Conservation (phyloP, 1,140 invertebrate genomes). For the Rhagoletis zephyria region DNA sequence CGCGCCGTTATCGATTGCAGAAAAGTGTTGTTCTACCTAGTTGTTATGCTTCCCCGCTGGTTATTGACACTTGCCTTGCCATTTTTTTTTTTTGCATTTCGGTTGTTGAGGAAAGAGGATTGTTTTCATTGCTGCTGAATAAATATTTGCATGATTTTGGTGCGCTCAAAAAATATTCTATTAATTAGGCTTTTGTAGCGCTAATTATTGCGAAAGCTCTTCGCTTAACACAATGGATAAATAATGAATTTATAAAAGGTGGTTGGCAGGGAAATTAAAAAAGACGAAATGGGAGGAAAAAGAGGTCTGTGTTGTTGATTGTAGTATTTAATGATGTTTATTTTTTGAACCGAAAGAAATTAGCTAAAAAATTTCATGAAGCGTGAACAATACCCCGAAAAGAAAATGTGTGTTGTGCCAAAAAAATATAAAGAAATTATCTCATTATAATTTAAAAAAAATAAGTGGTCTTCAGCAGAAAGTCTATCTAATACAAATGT, state of each 20-base stretch:
- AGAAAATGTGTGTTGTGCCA: no score
- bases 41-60: neutral
- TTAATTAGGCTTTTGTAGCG: neutral
- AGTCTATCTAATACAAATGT: no score
- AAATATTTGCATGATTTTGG: slow-evolving; percentile 25
- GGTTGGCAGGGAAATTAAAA: neutral
- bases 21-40: neutral
- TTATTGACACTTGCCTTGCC: neutral
- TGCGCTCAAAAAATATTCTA: neutral
- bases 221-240: neutral
- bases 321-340: neutral
- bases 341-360: neutral
- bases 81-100: no score
- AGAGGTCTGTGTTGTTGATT: neutral
- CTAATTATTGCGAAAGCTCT: slow-evolving; percentile 7
- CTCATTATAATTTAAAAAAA: no score
- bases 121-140: neutral
- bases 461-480: no score
- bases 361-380: no score
- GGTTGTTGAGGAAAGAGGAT: no score
- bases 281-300: neutral
- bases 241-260: neutral
- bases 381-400: no score
- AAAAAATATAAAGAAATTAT: no score
- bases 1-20: neutral